Conservation (phyloP, 2,888 invertebrate species). For the Drosophila lacicola region DNA sequence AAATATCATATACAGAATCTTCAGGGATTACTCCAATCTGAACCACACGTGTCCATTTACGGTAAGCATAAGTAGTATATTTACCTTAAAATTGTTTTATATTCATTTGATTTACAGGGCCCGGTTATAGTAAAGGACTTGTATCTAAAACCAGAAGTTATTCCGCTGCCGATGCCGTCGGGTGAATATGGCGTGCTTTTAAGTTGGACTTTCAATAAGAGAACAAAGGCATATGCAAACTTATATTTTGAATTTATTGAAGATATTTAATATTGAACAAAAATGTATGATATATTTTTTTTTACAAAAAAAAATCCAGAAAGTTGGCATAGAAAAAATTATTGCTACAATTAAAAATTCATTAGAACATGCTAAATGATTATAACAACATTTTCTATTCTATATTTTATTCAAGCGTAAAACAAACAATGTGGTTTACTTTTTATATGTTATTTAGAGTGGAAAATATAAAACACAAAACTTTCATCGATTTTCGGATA, state of each 20-base stretch:
- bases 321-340: no score
- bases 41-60: conserved; percentile 39
- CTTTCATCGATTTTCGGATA: no score
- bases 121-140: conserved; percentile 2
- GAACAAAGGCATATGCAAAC: not conserved
- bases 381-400: no score
- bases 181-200: conserved; percentile 24
- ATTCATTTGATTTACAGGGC: conserved; percentile 9
- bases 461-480: no score
- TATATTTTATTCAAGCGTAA: no score
- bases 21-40: conserved; percentile 29
- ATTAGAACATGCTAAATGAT: no score
- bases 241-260: conserved; percentile 18
- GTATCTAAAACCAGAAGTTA: not conserved
- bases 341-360: no score
- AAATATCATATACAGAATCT: not conserved
- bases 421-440: no score
- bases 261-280: not conserved
- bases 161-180: conserved; percentile 19
- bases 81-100: no score
- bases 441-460: no score
- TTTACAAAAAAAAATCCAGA: no score
- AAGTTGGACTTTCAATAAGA: not conserved
- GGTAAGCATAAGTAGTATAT: conserved; percentile 11
- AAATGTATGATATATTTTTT: no score